A percentile compares a stretch with the other conserved stretches of the same genome.
phyloP scores from a whole-genome alignment of 1,140 invertebrate species.

The Megalopta genalis region DNA sequence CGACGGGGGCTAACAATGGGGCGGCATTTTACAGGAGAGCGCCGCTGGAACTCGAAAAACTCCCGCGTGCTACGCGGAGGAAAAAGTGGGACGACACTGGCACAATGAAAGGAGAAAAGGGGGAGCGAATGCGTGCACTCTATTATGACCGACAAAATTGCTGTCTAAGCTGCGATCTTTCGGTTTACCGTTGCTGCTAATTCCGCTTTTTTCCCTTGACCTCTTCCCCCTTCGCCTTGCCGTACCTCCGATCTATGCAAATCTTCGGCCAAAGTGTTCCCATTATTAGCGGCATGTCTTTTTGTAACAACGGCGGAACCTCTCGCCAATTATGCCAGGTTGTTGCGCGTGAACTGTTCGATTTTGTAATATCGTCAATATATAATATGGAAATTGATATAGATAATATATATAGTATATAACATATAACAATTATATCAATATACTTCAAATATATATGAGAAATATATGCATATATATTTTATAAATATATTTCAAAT shows the following conservation, averaged over 20 bases:
- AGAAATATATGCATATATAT: too few relatives aligned
- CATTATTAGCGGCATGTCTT: background rate
- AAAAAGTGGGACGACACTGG: slow-evolving; percentile 18
- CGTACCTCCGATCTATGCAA: background rate
- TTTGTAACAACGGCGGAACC: too few relatives aligned
- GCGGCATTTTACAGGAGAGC: slow-evolving; percentile 70
- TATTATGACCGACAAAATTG: slow-evolving; percentile 12
- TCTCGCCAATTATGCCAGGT: too few relatives aligned
- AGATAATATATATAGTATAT: too few relatives aligned
- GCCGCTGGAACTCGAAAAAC: slow-evolving; percentile 61
- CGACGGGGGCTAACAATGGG: slow-evolving; percentile 73
- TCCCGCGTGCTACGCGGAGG: slow-evolving; percentile 16
- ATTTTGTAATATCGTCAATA: too few relatives aligned
- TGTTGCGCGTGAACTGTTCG: too few relatives aligned
- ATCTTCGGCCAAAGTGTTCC: background rate
- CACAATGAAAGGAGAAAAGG: slow-evolving; percentile 6
- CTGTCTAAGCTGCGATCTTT: background rate
- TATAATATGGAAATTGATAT: too few relatives aligned
- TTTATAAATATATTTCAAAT: too few relatives aligned
- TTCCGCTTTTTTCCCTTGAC: background rate
- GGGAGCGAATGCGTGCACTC: slow-evolving; percentile 1
- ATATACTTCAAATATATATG: too few relatives aligned
- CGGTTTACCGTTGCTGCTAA: background rate
- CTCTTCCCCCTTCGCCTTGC: background rate
- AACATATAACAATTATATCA: too few relatives aligned